A percentile compares a stretch with the other conserved stretches of the same genome.
Conservation (phyloP, 2,113 vertebrate species). For the Acanthisitta chloris region DNA sequence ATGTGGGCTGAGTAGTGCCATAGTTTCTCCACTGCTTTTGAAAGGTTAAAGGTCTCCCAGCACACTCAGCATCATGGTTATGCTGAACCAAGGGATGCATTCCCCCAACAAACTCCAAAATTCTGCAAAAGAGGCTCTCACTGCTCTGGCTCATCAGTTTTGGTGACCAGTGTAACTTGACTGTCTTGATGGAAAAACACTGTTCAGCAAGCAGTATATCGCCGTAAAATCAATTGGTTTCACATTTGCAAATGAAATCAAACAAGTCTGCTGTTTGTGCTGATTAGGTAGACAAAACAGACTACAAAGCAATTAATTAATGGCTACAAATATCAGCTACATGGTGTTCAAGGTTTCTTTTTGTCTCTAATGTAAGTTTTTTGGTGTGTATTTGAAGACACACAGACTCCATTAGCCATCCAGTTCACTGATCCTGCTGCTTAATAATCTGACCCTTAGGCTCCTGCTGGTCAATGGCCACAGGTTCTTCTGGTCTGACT, state of each 20-base stretch:
- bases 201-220: neutral
- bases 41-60: neutral
- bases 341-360: neutral
- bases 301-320: neutral
- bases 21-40: neutral
- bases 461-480: neutral
- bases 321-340: neutral
- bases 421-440: neutral
- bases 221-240: neutral
- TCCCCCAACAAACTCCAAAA: neutral
- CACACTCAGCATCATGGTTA: neutral
- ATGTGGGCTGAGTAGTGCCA: neutral
- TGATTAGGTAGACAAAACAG: neutral
- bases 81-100: rapidly evolving
- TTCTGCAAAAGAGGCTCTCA: neutral
- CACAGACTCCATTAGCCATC: neutral
- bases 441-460: neutral
- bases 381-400: neutral
- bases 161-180: neutral
- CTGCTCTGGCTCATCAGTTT: neutral
- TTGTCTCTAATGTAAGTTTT: neutral
- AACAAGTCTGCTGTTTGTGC: neutral
- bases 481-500: conserved; percentile 7
- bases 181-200: neutral
- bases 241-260: conserved; percentile 2